Conservation (phyloP, 2,888 invertebrate species). For the Lasioglossum figueresi region DNA sequence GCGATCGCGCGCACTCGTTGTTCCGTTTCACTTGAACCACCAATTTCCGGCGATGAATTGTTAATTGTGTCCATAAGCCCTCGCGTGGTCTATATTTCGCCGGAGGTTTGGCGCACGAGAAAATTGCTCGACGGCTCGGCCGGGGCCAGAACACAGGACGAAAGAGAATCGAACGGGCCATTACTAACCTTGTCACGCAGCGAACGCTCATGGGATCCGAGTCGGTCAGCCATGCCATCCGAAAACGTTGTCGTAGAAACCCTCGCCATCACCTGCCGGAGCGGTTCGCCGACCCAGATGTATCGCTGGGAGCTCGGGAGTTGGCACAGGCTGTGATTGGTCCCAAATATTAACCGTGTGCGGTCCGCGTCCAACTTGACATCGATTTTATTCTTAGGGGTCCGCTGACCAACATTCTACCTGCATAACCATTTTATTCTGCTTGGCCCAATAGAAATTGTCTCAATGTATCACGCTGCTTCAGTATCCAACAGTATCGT, state of each 20-base stretch:
- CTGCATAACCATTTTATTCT: neutral
- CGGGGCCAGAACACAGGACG: neutral
- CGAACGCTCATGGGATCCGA: constrained; percentile 31
- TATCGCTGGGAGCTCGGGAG: neutral
- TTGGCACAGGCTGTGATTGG: constrained; percentile 6
- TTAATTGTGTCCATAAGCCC: neutral
- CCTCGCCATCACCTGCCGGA: neutral
- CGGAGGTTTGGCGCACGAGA: neutral
- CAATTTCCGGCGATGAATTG: neutral
- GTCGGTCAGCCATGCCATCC: constrained; percentile 44
- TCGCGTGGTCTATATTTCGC: constrained; percentile 3
- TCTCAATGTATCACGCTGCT: too few species aligned
- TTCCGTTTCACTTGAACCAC: neutral
- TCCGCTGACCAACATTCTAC: too few species aligned
- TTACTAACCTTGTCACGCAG: constrained; percentile 50
- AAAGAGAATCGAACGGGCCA: constrained; percentile 19
- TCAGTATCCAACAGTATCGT: too few species aligned
- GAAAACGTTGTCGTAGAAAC: constrained; percentile 35
- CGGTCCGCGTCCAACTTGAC: neutral
- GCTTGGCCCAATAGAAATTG: too few species aligned
- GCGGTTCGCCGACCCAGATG: neutral
- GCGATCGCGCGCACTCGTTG: neutral
- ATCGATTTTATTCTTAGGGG: neutral
- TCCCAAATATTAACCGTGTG: neutral
- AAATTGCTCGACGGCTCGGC: neutral